These are phyloP conservation scores for Idaea straminata DNA, from an alignment of 2,888 invertebrate species.

Conservation along the genomic window DNA sequence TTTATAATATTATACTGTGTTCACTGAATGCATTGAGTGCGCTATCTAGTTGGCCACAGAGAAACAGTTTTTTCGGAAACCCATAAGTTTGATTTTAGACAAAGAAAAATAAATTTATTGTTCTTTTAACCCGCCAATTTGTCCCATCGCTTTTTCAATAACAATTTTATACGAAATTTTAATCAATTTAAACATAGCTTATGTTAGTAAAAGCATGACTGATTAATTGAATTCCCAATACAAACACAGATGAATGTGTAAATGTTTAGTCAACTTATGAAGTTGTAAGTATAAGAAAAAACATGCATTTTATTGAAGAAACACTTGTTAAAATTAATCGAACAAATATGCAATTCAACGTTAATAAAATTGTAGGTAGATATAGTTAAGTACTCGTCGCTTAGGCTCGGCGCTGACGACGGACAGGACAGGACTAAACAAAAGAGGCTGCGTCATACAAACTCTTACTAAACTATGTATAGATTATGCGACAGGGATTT, in stretches of 20 bases:
- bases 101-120: background rate
- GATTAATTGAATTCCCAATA: slow-evolving; percentile 5
- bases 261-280: slow-evolving; percentile 6
- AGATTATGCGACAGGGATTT: too few species aligned
- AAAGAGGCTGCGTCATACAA: too few species aligned
- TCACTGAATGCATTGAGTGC: too few species aligned
- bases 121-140: background rate
- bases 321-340: background rate
- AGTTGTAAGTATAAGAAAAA: slow-evolving; percentile 4
- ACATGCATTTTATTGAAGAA: slow-evolving; percentile 3
- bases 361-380: background rate
- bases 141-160: background rate
- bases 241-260: slow-evolving; percentile 9
- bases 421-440: too few species aligned
- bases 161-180: background rate
- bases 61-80: background rate
- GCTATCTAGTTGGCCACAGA: background rate
- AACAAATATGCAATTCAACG: background rate
- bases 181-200: slow-evolving; percentile 18
- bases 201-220: slow-evolving; percentile 20
- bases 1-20: too few species aligned
- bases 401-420: background rate
- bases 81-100: background rate
- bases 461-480: too few species aligned
- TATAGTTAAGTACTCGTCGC: background rate